Percentiles rank a stretch among this genome's conserved stretches.
Evolutionary conservation across 2,888 invertebrate genomes (phyloP).

Genomic region (Cataglyphis rosenhaueri): DNA sequence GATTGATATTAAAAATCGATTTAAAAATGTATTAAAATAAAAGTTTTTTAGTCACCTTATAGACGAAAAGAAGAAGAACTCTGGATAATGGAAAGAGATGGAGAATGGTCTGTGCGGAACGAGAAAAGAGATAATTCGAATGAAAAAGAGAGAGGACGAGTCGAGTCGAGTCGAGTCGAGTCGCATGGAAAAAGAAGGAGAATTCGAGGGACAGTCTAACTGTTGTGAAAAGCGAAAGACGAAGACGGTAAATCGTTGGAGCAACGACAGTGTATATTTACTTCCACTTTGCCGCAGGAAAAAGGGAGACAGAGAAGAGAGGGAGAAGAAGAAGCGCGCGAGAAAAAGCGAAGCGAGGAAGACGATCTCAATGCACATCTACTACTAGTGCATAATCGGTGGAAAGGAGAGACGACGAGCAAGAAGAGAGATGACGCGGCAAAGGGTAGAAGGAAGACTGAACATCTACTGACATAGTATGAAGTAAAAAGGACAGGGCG

Average conservation of each 20-base stretch:
- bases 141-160: slow-evolving; percentile 14
- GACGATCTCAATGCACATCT: slow-evolving; percentile 42
- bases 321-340: slow-evolving; percentile 4
- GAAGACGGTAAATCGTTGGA: slow-evolving; percentile 43
- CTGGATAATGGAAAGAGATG: slow-evolving; percentile 13
- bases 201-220: slow-evolving; percentile 16
- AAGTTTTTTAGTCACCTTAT: slow-evolving; percentile 10
- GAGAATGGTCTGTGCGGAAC: slow-evolving; percentile 14
- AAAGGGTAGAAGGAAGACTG: slow-evolving; percentile 37
- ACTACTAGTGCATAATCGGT: slow-evolving; percentile 49
- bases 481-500: slow-evolving; percentile 42
- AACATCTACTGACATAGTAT: slow-evolving; percentile 45
- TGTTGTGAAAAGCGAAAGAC: neutral
- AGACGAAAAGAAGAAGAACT: slow-evolving; percentile 2
- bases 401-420: slow-evolving; percentile 41
- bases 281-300: slow-evolving; percentile 15
- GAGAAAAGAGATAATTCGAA: slow-evolving; percentile 33
- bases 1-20: neutral
- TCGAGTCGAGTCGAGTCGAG: neutral
- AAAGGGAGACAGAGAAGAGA: slow-evolving; percentile 37
- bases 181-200: slow-evolving; percentile 29
- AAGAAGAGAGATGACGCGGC: slow-evolving; percentile 30
- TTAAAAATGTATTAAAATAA: neutral
- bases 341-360: slow-evolving; percentile 58
- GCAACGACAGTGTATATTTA: slow-evolving; percentile 45